Evolutionary conservation across 2,888 invertebrate species (phyloP).

Genomic region (Agrenia bidenticulata): DNA sequence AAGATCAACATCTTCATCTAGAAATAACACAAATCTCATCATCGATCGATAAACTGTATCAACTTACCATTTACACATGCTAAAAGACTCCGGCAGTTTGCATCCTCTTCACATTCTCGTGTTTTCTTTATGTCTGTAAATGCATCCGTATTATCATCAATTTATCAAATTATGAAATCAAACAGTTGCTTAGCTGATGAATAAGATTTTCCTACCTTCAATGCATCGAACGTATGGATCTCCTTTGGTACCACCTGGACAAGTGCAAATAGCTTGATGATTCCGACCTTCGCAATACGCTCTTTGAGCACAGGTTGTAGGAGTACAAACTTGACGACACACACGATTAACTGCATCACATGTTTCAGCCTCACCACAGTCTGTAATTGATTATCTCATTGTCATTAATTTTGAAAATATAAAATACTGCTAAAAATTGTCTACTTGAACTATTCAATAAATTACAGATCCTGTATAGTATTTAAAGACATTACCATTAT

Average conservation of each 20-base stretch:
- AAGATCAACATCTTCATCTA: too few species aligned
- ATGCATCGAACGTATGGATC: constrained; percentile 74
- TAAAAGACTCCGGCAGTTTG: constrained; percentile 72
- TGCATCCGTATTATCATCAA: too few species aligned
- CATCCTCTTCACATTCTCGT: constrained; percentile 71
- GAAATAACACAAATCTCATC: too few species aligned
- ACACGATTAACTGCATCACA: constrained; percentile 80
- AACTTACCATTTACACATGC: constrained; percentile 72
- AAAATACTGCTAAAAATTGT: too few species aligned
- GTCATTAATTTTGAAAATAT: too few species aligned
- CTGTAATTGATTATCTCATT: too few species aligned
- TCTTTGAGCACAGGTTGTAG: constrained; percentile 75
- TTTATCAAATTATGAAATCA: too few species aligned
- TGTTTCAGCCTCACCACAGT: constrained; percentile 79
- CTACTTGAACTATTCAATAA: too few species aligned
- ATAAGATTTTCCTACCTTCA: constrained; percentile 37
- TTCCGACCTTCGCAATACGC: constrained; percentile 73
- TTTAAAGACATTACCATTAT: constrained; percentile 63
- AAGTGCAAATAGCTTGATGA: constrained; percentile 77
- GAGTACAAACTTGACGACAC: constrained; percentile 78
- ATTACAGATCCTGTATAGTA: too few species aligned
- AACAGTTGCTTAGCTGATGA: too few species aligned
- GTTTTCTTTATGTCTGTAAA: constrained; percentile 19
- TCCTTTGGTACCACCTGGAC: constrained; percentile 72
- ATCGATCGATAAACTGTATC: too few species aligned